Conservation (phyloP, 2,113 vertebrate genomes). For the Notiomystis cincta region DNA sequence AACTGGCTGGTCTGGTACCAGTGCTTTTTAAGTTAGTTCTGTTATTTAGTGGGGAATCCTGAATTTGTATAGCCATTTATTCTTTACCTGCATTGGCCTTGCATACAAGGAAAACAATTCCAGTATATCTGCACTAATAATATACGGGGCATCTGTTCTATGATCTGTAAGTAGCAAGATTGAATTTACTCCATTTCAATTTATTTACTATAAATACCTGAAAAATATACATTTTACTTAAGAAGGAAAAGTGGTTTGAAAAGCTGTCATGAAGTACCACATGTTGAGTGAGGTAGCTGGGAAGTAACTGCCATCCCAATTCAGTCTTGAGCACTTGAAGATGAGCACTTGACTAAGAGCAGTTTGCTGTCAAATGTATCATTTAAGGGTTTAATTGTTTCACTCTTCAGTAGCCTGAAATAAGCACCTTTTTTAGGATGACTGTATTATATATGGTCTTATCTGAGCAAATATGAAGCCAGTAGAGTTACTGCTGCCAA, state of each 20-base stretch:
- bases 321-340: not conserved
- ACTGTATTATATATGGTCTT: conserved; percentile 28
- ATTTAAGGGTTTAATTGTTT: not conserved
- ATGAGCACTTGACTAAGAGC: not conserved
- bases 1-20: conserved; percentile 61
- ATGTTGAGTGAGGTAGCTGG: not conserved
- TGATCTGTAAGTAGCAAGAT: not conserved
- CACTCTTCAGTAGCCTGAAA: not conserved
- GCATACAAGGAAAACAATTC: not conserved
- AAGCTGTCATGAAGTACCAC: not conserved
- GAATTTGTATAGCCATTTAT: conserved; percentile 41
- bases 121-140: not conserved
- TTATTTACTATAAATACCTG: not conserved
- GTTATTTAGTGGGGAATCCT: not conserved
- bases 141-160: not conserved
- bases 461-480: not conserved
- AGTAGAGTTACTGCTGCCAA: not conserved
- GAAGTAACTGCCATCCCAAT: not conserved
- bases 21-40: conserved; percentile 49
- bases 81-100: conserved; percentile 52
- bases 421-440: conserved; percentile 12
- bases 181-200: not conserved
- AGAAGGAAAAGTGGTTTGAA: not conserved
- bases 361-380: not conserved
- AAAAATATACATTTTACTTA: not conserved